Evolutionary conservation across 2,888 invertebrate genomes (phyloP), one percentile per base, ranked within the genome.

Genomic region (Zhuqinia jingwanae): DNA sequence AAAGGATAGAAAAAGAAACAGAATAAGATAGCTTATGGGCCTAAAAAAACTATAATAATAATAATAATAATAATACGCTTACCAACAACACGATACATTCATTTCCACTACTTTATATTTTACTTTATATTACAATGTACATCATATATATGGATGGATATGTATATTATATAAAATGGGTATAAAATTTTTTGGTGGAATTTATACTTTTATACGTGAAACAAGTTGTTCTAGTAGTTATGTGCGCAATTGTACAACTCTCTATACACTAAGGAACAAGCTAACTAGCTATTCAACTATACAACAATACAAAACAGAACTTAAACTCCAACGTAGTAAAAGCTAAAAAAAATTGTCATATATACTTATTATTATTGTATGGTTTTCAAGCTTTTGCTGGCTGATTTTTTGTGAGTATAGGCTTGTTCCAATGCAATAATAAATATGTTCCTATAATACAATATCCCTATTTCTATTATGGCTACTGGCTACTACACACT

Each of bases 11-110:
- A 36, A 36, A 3, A 36, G 36, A 36, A 36, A 36, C n/a, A n/a
- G n/a, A n/a, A n/a, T n/a, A n/a, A 36, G 36, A 53, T 56, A 47
- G 75, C 75, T 75, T 75, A 56, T 75, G 75, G 75, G 75, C 75
- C 53, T 1, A 75, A 56, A 53, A 10, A 27, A 15, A n/a, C 25
- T 25, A 73, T 30, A 25, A 15, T 15, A n/a, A n/a, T n/a, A n/a
- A n/a, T n/a, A n/a, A n/a, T n/a, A n/a, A n/a, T n/a, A n/a, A n/a
- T n/a, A n/a, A 36, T 42, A 68, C 17, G n/a, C 65, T 22, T 68
- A n/a, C 36, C 36, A 36, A 8, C 6, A 3, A 8, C 53, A 17
- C 53, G 2, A 17, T 53, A 53, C 53, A 17, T 53, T n/a, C 53
- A 53, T 53, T n/a, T 45, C 13, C 47, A 8, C 13, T 11, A 45